These are phyloP conservation scores for Drosophila greeni DNA, from an alignment of 2,888 invertebrate species.

Conservation along the genomic window DNA sequence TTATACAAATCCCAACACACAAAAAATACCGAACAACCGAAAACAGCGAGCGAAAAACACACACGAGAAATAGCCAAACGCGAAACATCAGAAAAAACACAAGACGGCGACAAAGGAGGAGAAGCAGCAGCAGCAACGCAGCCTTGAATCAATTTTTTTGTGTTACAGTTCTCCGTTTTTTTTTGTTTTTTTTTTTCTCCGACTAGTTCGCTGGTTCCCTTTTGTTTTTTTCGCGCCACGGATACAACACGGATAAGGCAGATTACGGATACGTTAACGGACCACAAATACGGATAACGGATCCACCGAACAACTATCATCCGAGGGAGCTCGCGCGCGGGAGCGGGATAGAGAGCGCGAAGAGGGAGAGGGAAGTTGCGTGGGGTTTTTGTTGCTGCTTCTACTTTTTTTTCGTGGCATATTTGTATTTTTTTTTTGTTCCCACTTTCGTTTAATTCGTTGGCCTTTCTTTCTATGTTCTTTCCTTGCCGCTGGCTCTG, in stretches of 20 bases:
- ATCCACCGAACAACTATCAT: conserved; percentile 26
- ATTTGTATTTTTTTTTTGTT: conserved; percentile 38
- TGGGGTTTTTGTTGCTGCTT: conserved; percentile 28
- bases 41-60: conserved; percentile 8
- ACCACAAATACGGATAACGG: conserved; percentile 24
- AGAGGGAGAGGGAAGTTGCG: conserved; percentile 25
- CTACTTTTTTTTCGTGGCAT: conserved; percentile 62
- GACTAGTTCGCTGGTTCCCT: neutral
- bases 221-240: conserved; percentile 31
- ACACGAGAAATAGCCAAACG: conserved; percentile 8
- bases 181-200: neutral
- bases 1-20: conserved; percentile 35
- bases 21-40: conserved; percentile 16
- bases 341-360: neutral
- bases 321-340: conserved; percentile 13
- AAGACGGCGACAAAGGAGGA: conserved; percentile 13
- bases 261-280: conserved; percentile 17
- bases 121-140: conserved; percentile 15
- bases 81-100: conserved; percentile 12
- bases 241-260: conserved; percentile 18
- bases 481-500: conserved; percentile 20
- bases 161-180: conserved; percentile 13
- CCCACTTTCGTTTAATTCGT: conserved; percentile 38
- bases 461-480: conserved; percentile 26
- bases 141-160: conserved; percentile 39